Percentiles rank a stretch among this genome's conserved stretches.
Evolutionary conservation across 2,113 vertebrate species (phyloP).

Genomic region (Heteronetta atricapilla): DNA sequence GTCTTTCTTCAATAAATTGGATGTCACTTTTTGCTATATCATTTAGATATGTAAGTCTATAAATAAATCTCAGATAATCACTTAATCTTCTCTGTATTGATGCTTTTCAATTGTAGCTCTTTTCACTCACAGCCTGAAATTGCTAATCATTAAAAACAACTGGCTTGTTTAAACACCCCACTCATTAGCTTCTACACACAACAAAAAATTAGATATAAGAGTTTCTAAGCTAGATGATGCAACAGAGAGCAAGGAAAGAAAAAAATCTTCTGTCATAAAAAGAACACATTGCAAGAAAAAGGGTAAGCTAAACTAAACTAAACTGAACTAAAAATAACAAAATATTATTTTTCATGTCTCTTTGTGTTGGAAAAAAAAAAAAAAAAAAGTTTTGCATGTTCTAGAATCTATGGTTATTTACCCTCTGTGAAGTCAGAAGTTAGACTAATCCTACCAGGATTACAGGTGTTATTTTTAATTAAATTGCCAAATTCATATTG

Average conservation of each 20-base stretch:
- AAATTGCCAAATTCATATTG: background rate
- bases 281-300: background rate
- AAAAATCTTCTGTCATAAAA: rapidly evolving
- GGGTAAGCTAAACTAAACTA: background rate
- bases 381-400: background rate
- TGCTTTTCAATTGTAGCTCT: background rate
- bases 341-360: background rate
- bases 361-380: background rate
- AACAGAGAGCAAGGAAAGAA: background rate
- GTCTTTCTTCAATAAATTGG: background rate
- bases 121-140: background rate
- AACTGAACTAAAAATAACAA: background rate
- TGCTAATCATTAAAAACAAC: background rate
- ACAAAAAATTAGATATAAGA: background rate
- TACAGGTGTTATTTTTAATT: background rate
- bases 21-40: background rate
- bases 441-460: background rate
- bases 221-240: background rate
- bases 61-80: background rate
- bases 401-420: background rate
- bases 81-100: background rate
- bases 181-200: background rate
- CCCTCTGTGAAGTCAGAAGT: background rate
- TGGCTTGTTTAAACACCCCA: background rate
- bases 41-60: background rate